These are phyloP conservation scores for Nyctibius grandis DNA, from an alignment of 2,797 vertebrate species.

Conservation along the genomic window DNA sequence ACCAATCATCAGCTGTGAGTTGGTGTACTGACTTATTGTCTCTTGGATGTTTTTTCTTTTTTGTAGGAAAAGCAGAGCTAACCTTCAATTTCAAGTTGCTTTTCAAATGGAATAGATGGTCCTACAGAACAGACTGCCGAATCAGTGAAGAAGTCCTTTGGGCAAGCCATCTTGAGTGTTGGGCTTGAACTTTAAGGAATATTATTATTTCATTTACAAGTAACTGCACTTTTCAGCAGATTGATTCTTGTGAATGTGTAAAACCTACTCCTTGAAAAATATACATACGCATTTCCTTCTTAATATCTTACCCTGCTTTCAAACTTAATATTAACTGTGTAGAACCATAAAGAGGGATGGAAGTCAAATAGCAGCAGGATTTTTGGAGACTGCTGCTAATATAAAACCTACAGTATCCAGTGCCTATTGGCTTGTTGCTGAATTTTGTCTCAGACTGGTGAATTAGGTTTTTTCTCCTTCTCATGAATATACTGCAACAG, in stretches of 20 bases:
- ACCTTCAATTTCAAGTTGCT: not conserved
- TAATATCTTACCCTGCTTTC: not conserved
- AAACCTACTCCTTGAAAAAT: not conserved
- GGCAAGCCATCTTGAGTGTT: not conserved
- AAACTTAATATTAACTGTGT: not conserved
- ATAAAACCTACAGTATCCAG: not conserved
- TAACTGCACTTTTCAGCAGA: not conserved
- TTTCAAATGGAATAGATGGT: not conserved
- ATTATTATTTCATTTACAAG: not conserved
- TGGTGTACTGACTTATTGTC: not conserved
- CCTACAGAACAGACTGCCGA: not conserved
- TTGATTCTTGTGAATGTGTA: not conserved
- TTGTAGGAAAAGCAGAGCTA: not conserved
- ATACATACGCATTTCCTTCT: not conserved
- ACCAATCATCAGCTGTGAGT: not conserved
- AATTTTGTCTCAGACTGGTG: not conserved
- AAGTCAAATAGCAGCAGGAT: not conserved
- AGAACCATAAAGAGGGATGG: not conserved
- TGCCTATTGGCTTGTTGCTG: not conserved
- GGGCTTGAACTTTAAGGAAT: not conserved
- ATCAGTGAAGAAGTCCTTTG: not conserved
- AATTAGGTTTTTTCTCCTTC: not conserved
- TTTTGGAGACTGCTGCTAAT: not conserved
- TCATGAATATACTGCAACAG: not conserved
- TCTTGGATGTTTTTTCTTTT: not conserved